Percentiles rank a stretch among this genome's conserved stretches.
Evolutionary conservation across 2,888 invertebrate genomes (phyloP).

Genomic region (Pogonocherus hispidulus): DNA sequence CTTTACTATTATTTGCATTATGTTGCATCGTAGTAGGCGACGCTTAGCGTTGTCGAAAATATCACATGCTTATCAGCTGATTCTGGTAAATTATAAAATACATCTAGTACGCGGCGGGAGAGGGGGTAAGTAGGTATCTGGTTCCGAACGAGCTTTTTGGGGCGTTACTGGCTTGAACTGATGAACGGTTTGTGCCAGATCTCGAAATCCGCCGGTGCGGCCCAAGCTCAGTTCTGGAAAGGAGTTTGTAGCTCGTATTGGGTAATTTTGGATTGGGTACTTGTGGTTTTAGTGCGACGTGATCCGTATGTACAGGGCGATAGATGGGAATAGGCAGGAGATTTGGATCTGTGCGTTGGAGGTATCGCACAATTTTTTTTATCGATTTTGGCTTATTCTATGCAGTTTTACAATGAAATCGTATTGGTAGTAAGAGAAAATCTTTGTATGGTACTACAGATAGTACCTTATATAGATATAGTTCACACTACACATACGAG

Average conservation of each 20-base stretch:
- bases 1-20: too few relatives aligned
- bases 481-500: too few relatives aligned
- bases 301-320: neutral
- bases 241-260: neutral
- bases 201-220: neutral
- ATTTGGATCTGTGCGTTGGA: neutral
- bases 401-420: too few relatives aligned
- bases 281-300: neutral
- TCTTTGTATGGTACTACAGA: too few relatives aligned
- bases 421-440: too few relatives aligned
- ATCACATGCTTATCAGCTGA: slow-evolving; percentile 48
- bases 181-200: slow-evolving; percentile 24
- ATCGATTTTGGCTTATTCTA: too few relatives aligned
- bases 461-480: too few relatives aligned
- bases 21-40: neutral
- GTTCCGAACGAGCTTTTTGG: slow-evolving; percentile 26
- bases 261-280: neutral
- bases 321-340: neutral
- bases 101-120: slow-evolving; percentile 24
- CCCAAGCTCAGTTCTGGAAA: neutral
- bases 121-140: slow-evolving; percentile 32
- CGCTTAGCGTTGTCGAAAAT: slow-evolving; percentile 29
- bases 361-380: too few relatives aligned
- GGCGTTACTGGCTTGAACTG: slow-evolving; percentile 27
- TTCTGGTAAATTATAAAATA: slow-evolving; percentile 40